Evolutionary conservation across 2,888 invertebrate genomes (phyloP).

Genomic region (Neoitamus cyanurus): DNA sequence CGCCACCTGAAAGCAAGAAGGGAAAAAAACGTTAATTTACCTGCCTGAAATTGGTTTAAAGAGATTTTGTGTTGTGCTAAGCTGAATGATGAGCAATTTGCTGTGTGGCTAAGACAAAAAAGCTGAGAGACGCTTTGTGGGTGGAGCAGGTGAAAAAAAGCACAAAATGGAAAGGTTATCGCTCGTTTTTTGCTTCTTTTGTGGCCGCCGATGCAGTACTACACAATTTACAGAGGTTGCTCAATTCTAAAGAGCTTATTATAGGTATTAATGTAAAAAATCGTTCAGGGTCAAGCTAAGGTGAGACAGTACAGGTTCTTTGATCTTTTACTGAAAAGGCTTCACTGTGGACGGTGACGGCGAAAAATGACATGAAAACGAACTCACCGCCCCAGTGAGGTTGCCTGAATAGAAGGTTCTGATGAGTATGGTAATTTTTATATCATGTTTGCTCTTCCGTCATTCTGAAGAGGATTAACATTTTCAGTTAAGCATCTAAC

Average conservation of each 20-base stretch:
- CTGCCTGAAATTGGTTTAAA: background rate
- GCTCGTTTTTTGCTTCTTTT: background rate
- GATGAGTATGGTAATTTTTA: background rate
- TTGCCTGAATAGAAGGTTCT: background rate
- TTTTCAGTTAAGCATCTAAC: background rate
- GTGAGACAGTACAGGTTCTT: background rate
- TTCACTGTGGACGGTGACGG: background rate
- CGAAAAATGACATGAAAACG: background rate
- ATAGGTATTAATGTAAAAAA: slow-evolving; percentile 5
- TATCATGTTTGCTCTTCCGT: background rate
- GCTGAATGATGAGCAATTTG: background rate
- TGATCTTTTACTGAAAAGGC: slow-evolving; percentile 1
- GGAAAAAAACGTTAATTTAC: background rate
- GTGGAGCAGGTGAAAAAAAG: background rate
- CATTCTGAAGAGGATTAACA: background rate
- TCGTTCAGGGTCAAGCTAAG: background rate
- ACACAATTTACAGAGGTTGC: background rate
- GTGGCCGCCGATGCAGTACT: background rate
- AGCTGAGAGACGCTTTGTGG: background rate
- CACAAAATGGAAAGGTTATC: background rate
- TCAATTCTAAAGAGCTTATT: background rate
- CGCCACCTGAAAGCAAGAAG: background rate
- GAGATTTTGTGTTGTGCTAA: background rate
- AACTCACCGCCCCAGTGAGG: background rate
- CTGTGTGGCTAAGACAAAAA: background rate